Evolutionary conservation across 2,113 vertebrate species (phyloP).

Genomic region (Lynx canadensis): DNA sequence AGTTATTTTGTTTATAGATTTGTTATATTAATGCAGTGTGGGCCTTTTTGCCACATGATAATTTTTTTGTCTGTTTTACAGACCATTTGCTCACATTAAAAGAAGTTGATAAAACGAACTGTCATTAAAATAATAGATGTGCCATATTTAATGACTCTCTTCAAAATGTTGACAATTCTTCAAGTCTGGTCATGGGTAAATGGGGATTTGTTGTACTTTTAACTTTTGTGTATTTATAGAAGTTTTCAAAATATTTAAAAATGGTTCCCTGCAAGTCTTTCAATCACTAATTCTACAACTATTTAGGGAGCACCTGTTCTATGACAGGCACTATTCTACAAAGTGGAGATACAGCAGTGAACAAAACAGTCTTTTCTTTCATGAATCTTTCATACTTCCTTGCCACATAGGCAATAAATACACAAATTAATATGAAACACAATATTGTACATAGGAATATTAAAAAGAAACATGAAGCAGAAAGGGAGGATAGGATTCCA

Average conservation of each 20-base stretch:
- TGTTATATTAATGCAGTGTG: neutral
- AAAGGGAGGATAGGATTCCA: neutral
- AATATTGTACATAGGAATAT: neutral
- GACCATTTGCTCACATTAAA: neutral
- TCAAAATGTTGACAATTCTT: conserved; percentile 11
- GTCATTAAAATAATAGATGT: neutral
- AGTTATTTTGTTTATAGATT: neutral
- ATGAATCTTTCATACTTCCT: neutral
- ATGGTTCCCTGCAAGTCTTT: neutral
- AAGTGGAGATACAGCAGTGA: neutral
- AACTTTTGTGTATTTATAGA: neutral
- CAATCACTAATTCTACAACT: neutral
- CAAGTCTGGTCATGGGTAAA: neutral
- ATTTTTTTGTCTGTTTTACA: neutral
- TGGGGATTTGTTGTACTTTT: neutral
- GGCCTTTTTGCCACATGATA: neutral
- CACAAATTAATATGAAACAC: neutral
- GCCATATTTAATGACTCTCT: neutral
- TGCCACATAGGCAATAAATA: neutral
- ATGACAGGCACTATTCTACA: neutral
- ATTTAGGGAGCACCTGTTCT: neutral
- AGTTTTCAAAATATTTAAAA: neutral
- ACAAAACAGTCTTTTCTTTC: neutral
- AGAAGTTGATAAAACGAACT: neutral
- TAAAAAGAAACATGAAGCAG: neutral